Conservation (phyloP, 2,113 vertebrate species). For the Macquaria ambigua region DNA sequence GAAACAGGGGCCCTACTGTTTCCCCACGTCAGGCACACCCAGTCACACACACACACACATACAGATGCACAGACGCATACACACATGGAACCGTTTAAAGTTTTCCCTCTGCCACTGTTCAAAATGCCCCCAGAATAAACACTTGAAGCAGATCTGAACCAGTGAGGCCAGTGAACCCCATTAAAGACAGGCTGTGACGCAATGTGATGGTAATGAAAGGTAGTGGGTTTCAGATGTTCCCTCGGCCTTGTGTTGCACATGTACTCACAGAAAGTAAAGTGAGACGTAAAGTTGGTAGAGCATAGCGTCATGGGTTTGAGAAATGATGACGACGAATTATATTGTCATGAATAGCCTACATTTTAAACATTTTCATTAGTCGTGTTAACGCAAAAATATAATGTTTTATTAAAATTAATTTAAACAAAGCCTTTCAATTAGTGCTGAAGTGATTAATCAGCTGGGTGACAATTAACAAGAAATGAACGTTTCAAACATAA, state of each 20-base stretch:
- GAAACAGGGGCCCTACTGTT: constrained; percentile 85
- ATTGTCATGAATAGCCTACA: background rate
- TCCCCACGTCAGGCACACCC: constrained; percentile 69
- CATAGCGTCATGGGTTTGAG: background rate
- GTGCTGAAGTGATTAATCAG: background rate
- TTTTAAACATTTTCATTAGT: background rate
- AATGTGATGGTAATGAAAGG: constrained; percentile 55
- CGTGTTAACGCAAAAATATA: background rate
- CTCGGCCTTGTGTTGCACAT: constrained; percentile 1
- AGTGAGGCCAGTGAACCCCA: constrained; percentile 52
- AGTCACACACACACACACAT: constrained; percentile 38
- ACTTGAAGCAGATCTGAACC: constrained; percentile 58
- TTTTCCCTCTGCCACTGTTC: constrained; percentile 73
- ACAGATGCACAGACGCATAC: constrained; percentile 29
- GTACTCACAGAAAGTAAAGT: background rate
- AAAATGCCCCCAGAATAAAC: constrained; percentile 71
- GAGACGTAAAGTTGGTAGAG: background rate
- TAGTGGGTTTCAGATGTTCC: constrained; percentile 71
- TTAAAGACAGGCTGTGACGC: constrained; percentile 69
- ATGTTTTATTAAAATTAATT: background rate
- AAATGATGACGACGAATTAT: background rate
- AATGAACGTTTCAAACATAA: no score
- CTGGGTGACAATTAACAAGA: background rate
- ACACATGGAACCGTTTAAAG: constrained; percentile 82
- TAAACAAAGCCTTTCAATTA: background rate